Evolutionary conservation across 1,140 invertebrate genomes (phyloP).

Genomic region (Pseudobourletiella spinata): DNA sequence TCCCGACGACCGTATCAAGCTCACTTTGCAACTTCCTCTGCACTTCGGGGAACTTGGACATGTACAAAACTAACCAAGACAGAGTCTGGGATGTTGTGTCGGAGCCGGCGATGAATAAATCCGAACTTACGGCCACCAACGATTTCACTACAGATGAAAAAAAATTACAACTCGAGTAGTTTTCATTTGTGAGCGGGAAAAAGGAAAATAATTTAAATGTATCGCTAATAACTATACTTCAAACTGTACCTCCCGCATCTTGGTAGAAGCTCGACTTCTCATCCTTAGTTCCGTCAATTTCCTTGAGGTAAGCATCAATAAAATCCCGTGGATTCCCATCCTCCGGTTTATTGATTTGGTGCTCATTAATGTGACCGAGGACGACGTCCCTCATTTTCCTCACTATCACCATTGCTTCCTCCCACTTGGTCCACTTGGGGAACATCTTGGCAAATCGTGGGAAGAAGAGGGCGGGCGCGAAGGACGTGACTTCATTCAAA

Average conservation of each 20-base stretch:
- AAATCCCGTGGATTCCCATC: slow-evolving; percentile 41
- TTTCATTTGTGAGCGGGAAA: too few species aligned
- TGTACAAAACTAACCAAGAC: slow-evolving; percentile 10
- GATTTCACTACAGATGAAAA: slow-evolving; percentile 18
- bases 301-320: slow-evolving; percentile 18
- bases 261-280: slow-evolving; percentile 16
- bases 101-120: slow-evolving; percentile 43
- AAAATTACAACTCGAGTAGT: too few species aligned
- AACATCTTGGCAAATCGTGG: slow-evolving; percentile 11
- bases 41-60: background rate
- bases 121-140: slow-evolving; percentile 9
- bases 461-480: slow-evolving; percentile 2
- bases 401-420: background rate
- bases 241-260: slow-evolving; percentile 1
- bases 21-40: slow-evolving; percentile 9
- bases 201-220: background rate
- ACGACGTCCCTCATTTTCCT: background rate
- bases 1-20: slow-evolving; percentile 8
- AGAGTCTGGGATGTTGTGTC: background rate
- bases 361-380: slow-evolving; percentile 42
- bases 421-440: slow-evolving; percentile 5
- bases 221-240: background rate
- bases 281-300: slow-evolving; percentile 17
- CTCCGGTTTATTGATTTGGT: slow-evolving; percentile 56
- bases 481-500: slow-evolving; percentile 2